phyloP scores from a whole-genome alignment of 2,888 invertebrate genomes.

The Synergus japonicus region DNA sequence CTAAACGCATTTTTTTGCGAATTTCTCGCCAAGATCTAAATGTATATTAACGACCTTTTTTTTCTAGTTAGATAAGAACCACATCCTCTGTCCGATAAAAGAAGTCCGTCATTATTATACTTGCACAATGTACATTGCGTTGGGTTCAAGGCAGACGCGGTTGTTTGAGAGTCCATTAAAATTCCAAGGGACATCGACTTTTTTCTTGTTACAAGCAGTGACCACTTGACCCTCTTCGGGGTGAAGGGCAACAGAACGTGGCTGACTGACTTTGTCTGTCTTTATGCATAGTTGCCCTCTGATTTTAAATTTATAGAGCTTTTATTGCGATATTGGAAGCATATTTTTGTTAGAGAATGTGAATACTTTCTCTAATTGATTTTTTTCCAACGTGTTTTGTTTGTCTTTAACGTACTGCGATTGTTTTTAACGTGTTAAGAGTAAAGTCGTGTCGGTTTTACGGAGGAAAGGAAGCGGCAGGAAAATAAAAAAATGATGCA shows the following conservation, averaged over 20 bases:
- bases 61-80: conserved; percentile 23
- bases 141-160: conserved; percentile 27
- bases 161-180: conserved; percentile 33
- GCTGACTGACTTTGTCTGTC: conserved; percentile 1
- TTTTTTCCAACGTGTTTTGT: no score
- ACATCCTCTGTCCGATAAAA: conserved; percentile 21
- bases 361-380: no score
- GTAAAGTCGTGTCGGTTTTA: background rate
- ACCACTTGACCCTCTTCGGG: conserved; percentile 23
- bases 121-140: background rate
- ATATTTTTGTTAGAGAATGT: no score
- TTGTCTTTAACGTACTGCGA: no score
- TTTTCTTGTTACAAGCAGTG: conserved; percentile 17
- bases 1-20: no score
- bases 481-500: conserved; percentile 16
- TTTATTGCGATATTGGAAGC: no score
- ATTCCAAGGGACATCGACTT: conserved; percentile 33
- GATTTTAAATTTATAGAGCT: no score
- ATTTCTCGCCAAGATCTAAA: no score
- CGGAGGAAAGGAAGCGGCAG: background rate
- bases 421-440: background rate
- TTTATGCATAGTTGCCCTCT: background rate
- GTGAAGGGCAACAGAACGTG: conserved; percentile 22
- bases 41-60: background rate
- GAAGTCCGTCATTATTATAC: background rate